Conservation (phyloP, 2,888 invertebrate species). For the Apodemia zela region DNA sequence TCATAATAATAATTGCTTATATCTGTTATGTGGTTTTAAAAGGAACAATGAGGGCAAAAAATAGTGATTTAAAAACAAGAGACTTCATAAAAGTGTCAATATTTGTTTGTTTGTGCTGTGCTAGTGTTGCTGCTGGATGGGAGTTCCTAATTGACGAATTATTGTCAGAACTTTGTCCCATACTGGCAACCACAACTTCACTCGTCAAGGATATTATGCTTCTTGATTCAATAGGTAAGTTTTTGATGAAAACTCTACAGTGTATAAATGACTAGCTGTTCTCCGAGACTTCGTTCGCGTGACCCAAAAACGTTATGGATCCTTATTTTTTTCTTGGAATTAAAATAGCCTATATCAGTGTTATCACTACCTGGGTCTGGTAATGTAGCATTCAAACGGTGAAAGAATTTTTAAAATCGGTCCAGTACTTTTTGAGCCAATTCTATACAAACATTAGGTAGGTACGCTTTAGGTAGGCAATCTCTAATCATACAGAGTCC, state of each 20-base stretch:
- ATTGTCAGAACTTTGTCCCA: constrained; percentile 51
- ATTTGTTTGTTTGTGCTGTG: constrained; percentile 10
- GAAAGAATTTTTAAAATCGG: too few species aligned
- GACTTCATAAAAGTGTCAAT: not conserved
- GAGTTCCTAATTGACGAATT: constrained; percentile 57
- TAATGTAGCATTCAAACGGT: too few species aligned
- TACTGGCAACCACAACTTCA: constrained; percentile 48
- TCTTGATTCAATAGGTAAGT: constrained; percentile 48
- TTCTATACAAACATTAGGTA: too few species aligned
- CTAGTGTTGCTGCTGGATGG: constrained; percentile 40
- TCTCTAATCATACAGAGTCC: too few species aligned
- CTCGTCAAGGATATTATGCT: constrained; percentile 52
- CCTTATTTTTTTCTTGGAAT: too few species aligned
- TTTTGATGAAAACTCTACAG: constrained; percentile 4
- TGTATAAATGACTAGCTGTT: too few species aligned
- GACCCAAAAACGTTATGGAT: too few species aligned
- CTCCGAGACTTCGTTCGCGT: too few species aligned
- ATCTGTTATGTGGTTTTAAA: not conserved
- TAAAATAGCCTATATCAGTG: too few species aligned
- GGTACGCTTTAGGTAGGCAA: too few species aligned
- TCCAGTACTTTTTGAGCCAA: too few species aligned
- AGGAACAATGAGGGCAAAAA: not conserved
- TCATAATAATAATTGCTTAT: not conserved
- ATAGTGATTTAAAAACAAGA: not conserved
- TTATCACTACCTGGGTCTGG: too few species aligned